Conservation (phyloP, 2,797 vertebrate species). For the Furcifer pardalis region DNA sequence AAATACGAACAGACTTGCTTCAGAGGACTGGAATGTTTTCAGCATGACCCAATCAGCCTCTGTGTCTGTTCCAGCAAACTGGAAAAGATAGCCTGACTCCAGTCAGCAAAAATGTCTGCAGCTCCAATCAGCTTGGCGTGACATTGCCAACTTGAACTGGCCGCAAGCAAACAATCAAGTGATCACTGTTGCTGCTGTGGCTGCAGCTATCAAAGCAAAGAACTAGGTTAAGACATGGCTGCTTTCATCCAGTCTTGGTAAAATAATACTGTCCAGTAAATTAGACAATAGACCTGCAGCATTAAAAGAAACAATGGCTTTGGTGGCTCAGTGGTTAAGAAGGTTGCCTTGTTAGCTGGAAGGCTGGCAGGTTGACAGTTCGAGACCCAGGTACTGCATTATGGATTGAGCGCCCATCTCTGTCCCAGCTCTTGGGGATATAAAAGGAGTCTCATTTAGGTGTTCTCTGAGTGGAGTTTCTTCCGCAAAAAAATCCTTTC, state of each 20-base stretch:
- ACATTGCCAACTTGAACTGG: conserved; percentile 81
- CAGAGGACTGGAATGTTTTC: conserved; percentile 87
- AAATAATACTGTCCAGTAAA: conserved; percentile 45
- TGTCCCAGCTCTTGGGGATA: no score
- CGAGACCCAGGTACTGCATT: no score
- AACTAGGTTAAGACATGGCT: conserved; percentile 69
- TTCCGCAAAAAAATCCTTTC: no score
- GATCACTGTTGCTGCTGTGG: conserved; percentile 60
- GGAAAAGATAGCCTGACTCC: conserved; percentile 94
- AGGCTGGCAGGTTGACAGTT: no score
- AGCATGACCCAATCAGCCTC: conserved; percentile 83
- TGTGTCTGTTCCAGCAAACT: conserved; percentile 90
- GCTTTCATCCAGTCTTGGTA: conserved; percentile 38
- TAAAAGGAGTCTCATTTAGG: no score
- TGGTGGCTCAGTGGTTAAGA: no score
- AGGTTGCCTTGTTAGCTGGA: no score
- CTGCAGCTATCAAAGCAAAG: conserved; percentile 67
- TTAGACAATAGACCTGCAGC: neutral
- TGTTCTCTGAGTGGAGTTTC: no score
- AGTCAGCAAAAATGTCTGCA: conserved; percentile 92
- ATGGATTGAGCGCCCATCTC: no score
- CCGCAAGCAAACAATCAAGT: conserved; percentile 75
- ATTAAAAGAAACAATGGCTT: conserved; percentile 20
- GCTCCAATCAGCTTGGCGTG: conserved; percentile 83
- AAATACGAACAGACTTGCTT: conserved; percentile 86